phyloP scores from a whole-genome alignment of 2,113 vertebrate species.

The Saccopteryx leptura region DNA sequence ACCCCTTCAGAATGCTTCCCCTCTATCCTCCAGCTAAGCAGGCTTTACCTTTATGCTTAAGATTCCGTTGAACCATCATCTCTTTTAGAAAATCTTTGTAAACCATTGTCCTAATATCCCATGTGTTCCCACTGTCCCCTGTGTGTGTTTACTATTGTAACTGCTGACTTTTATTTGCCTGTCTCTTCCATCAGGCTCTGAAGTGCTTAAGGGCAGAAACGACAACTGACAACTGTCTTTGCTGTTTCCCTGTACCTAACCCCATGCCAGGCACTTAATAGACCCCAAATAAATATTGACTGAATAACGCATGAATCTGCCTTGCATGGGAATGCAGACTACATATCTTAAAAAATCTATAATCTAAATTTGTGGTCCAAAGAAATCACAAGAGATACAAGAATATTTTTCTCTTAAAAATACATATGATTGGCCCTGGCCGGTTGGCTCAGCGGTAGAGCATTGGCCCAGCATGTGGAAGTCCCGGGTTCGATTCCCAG shows the following conservation, averaged over 20 bases:
- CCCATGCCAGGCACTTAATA: not conserved
- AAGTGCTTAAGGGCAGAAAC: not conserved
- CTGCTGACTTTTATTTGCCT: not conserved
- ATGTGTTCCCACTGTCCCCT: not conserved
- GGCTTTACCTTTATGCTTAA: not conserved
- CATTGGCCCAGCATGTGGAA: too few relatives aligned
- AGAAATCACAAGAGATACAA: slow-evolving; percentile 33
- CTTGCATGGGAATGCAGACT: not conserved
- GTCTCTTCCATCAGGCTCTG: not conserved
- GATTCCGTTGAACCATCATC: not conserved
- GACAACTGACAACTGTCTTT: not conserved
- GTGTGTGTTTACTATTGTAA: not conserved
- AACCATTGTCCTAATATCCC: not conserved
- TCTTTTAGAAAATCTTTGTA: not conserved
- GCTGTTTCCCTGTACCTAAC: not conserved
- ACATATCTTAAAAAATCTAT: not conserved
- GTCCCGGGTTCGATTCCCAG: not conserved
- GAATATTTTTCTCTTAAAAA: slow-evolving; percentile 6
- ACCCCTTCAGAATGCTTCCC: not conserved
- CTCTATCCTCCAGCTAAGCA: not conserved
- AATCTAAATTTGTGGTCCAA: not conserved
- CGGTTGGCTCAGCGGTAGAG: too few relatives aligned
- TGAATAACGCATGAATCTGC: slow-evolving; percentile 24
- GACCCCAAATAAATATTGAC: slow-evolving; percentile 23
- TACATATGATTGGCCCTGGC: not conserved